Evolutionary conservation across 1,140 invertebrate genomes (phyloP), one percentile per base, ranked within the genome.

Genomic region (Mya arenaria): DNA sequence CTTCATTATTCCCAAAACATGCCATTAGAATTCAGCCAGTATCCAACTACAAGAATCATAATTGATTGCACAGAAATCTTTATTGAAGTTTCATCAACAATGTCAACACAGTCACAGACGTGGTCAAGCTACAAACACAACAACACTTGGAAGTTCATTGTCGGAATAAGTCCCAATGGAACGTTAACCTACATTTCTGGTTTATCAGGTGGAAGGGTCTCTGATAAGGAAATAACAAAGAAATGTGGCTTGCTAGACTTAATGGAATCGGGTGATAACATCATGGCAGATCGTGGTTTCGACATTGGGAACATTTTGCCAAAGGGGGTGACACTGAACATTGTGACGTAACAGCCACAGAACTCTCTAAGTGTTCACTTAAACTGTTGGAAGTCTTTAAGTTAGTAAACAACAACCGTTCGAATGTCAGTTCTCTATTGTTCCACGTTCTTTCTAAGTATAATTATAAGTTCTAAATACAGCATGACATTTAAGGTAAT

Each of bases 261-360:
- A 58, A 82, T 93, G 66, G 89, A 92, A 89, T 72, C 81, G 72
- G 92, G 89, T 52, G 92, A 92, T 86, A 30, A 85, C 17, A 87
- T 93, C 69, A 88, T 93, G 77, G 92, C 90, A 17, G 92, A 93
- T 75, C 90, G 92, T 87, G 91, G 92, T 28, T 93, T 93, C 85
- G 84, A 89, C 36, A 85, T 90, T 41, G 55, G 55, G 0, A 25
- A 84, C 36, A 48, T 65, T 0, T 55, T 84, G 13, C 32, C 28
- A 34, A 36, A 39, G 2, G 2, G 58, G 10, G 82, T 75, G n/a
- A 72, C 4, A 63, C 41, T 84, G 6, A 55, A n/a, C n/a, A n/a
- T n/a, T n/a, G n/a, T n/a, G n/a, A n/a, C n/a, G n/a, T n/a, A n/a
- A n/a, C n/a, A n/a, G n/a, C n/a, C n/a, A n/a, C n/a, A n/a, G n/a